Percentiles rank a stretch among this genome's conserved stretches.
Conservation (phyloP, 2,797 vertebrate species). For the Anomalospiza imberbis region DNA sequence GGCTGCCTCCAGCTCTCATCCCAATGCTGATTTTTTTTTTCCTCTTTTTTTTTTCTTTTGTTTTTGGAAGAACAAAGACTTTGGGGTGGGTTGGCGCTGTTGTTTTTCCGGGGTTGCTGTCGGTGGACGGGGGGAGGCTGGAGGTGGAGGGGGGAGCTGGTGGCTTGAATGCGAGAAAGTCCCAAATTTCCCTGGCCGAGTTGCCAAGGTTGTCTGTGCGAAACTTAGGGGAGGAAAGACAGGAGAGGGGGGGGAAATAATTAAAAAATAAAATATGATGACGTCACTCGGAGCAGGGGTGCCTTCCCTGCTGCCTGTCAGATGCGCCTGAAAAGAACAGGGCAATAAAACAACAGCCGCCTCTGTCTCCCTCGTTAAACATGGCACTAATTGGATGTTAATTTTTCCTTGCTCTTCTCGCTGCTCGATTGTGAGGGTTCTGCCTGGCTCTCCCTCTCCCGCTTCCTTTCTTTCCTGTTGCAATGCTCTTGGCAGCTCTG, state of each 20-base stretch:
- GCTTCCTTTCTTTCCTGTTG: slow-evolving; percentile 52
- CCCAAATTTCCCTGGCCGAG: background rate
- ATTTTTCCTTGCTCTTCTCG: slow-evolving; percentile 72
- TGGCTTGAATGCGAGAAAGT: background rate
- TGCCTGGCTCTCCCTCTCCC: slow-evolving; percentile 25
- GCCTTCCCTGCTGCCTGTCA: slow-evolving; percentile 70
- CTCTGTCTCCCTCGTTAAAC: slow-evolving; percentile 72
- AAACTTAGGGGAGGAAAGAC: slow-evolving; percentile 49
- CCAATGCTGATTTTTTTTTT: background rate
- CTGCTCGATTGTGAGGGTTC: slow-evolving; percentile 65
- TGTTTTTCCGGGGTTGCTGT: slow-evolving; percentile 4
- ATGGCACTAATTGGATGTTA: slow-evolving; percentile 72
- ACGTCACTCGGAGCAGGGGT: slow-evolving; percentile 66
- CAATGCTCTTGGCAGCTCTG: slow-evolving; percentile 61
- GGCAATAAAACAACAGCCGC: slow-evolving; percentile 72
- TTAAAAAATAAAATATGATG: slow-evolving; percentile 55
- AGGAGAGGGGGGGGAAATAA: background rate
- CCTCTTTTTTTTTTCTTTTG: background rate
- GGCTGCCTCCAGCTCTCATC: background rate
- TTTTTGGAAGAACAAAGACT: slow-evolving; percentile 27
- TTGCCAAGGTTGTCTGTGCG: background rate
- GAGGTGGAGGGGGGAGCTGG: background rate
- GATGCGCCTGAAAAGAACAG: slow-evolving; percentile 69
- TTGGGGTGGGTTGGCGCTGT: slow-evolving; percentile 5
- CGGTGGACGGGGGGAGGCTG: background rate